Evolutionary conservation across 2,888 invertebrate genomes (phyloP), one percentile per base, ranked within the genome.

Genomic region (Synanthedon myopaeformis): DNA sequence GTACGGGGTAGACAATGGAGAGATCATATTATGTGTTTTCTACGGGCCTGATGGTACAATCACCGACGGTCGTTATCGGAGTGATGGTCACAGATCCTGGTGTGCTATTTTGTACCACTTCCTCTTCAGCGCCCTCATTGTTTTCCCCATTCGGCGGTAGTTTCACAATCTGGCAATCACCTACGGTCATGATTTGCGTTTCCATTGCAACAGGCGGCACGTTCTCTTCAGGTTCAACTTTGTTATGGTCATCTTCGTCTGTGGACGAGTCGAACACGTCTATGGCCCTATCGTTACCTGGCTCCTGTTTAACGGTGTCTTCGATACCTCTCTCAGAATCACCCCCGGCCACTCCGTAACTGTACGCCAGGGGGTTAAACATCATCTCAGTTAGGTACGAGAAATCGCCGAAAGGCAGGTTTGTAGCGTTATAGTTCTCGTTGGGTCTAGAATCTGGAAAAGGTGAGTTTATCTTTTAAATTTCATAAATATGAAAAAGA

Each of bases 381-480:
- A 88, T 84, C 77, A 88, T 87, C 57, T 88, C 88, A 0, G 89
- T 89, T 19, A 89, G 72, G 70, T 89, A 89, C 1, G 86, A 84
- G 71, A 89, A 88, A 63, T 89, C 89, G 61, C 89, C 89, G 72
- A 88, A 89, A 0, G 89, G 89, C 8, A 89, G 75, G 63, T 88
- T 88, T 8, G 84, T 85, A n/a, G 84, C 86, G 62, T 88, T 87
- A 76, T 88, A 88, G 74, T 88, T 88, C 60, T 88, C 88, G 68
- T 88, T 86, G 55, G 88, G 86, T 48, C 87, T 79, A 51, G 83
- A 84, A 61, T 86, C 86, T 87, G 79, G 0, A 57, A 56, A 51
- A 19, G 10, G 13, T 41, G 10, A 35, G 8, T 10, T 35, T 8
- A 41, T 3, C 1, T 3, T 51, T 28, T 19, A 6, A 14, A 3